These are phyloP conservation scores for Idaea straminata DNA, from an alignment of 2,888 invertebrate genomes.

Conservation along the genomic window DNA sequence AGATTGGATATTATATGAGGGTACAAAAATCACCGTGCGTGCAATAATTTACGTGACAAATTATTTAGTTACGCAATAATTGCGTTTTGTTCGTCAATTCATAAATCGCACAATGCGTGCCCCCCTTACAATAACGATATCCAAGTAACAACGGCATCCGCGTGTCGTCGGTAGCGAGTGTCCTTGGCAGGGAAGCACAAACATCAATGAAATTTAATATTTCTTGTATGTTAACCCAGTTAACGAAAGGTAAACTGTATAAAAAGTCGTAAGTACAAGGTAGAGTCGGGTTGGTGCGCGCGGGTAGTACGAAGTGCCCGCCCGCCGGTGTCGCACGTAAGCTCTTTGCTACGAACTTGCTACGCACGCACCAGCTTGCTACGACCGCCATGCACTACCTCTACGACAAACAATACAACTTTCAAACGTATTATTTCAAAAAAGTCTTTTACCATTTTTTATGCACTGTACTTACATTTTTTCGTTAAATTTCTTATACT, in stretches of 20 bases:
- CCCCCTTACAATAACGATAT: constrained; percentile 38
- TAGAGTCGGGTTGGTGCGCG: constrained; percentile 33
- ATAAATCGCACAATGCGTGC: constrained; percentile 42
- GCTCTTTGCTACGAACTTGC: constrained; percentile 56
- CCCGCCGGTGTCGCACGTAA: constrained; percentile 74
- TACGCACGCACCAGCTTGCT: constrained; percentile 53
- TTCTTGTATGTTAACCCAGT: constrained; percentile 70
- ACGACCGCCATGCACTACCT: constrained; percentile 24
- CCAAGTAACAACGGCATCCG: constrained; percentile 36
- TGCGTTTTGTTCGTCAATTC: constrained; percentile 33
- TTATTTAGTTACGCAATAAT: constrained; percentile 42
- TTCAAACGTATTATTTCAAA: not conserved
- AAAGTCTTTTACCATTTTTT: constrained; percentile 2
- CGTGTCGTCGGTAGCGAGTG: constrained; percentile 57
- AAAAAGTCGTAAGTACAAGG: constrained; percentile 65
- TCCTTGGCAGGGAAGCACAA: constrained; percentile 66
- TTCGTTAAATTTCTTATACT: not conserved
- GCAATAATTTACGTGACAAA: constrained; percentile 31
- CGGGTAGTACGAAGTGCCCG: constrained; percentile 65
- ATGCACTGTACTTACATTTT: not conserved
- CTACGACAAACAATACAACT: constrained; percentile 9
- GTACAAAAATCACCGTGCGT: constrained; percentile 8
- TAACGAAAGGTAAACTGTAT: constrained; percentile 64
- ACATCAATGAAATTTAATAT: constrained; percentile 77
- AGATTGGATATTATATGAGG: not conserved